phyloP scores from a whole-genome alignment of 2,797 vertebrate species.

The Florisuga fusca region DNA sequence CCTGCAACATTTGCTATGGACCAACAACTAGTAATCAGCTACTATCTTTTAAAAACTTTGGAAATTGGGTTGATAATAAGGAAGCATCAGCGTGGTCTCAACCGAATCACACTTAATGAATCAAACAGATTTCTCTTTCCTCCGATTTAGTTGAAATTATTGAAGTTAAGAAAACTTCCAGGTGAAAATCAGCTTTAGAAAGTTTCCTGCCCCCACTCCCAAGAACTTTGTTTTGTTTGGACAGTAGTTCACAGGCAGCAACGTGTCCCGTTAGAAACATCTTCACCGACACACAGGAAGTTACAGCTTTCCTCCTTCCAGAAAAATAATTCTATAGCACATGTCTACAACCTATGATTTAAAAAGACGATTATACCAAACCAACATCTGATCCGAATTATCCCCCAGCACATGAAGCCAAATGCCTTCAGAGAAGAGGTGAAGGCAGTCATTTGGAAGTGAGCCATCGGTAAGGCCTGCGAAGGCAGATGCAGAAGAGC shows the following conservation, averaged over 20 bases:
- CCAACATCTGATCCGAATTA: rapidly evolving
- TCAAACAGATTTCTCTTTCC: rapidly evolving
- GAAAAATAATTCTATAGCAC: not conserved
- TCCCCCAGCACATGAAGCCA: rapidly evolving
- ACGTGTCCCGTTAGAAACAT: rapidly evolving
- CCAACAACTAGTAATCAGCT: rapidly evolving
- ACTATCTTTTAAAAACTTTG: not conserved
- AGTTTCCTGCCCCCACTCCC: not conserved
- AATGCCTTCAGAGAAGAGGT: rapidly evolving
- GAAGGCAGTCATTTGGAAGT: rapidly evolving
- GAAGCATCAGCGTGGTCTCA: not conserved
- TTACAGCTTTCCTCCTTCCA: not conserved
- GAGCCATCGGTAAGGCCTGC: not conserved
- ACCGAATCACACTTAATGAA: not conserved
- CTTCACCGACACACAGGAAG: rapidly evolving
- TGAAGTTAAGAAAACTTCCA: not conserved
- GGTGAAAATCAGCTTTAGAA: not conserved
- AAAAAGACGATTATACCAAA: rapidly evolving
- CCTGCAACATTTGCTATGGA: rapidly evolving
- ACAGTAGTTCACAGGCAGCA: not conserved
- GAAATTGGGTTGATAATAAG: not conserved
- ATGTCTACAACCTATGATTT: rapidly evolving
- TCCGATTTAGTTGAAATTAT: rapidly evolving
- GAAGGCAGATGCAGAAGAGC: not conserved
- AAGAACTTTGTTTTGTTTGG: not conserved